A percentile compares a stretch with the other conserved stretches of the same genome.
These are phyloP conservation scores for Drosophila antonietae DNA, from an alignment of 2,888 invertebrate genomes.

Conservation along the genomic window DNA sequence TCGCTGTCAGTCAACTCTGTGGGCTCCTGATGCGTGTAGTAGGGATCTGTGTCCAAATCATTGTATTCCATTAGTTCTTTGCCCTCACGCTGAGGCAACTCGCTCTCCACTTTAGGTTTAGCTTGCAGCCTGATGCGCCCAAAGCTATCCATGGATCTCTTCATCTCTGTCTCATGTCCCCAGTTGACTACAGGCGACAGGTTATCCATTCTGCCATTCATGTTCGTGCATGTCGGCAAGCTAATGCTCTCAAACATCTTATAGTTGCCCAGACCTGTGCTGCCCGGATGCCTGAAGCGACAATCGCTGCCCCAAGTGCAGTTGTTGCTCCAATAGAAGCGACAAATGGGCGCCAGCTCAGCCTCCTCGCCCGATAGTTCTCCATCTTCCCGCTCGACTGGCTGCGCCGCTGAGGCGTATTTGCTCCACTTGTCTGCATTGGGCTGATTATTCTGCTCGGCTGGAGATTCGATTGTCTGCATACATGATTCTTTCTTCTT, in stretches of 20 bases:
- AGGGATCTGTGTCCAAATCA: conserved; percentile 33
- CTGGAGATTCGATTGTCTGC: neutral
- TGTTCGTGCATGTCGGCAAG: conserved; percentile 1
- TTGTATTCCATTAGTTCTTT: neutral
- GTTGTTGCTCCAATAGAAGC: conserved; percentile 20
- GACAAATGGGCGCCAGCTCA: conserved; percentile 31
- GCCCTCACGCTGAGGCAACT: too few species aligned
- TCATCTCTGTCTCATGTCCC: neutral
- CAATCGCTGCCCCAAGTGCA: conserved; percentile 48
- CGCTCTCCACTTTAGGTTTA: neutral
- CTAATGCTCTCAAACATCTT: conserved; percentile 49
- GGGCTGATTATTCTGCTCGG: neutral
- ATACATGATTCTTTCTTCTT: neutral
- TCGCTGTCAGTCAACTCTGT: neutral
- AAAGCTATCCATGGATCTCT: conserved; percentile 6
- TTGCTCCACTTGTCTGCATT: neutral
- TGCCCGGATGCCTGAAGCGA: conserved; percentile 35
- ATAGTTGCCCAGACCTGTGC: conserved; percentile 48
- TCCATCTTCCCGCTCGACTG: conserved; percentile 51
- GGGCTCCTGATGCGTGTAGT: conserved; percentile 25
- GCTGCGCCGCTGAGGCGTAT: too few species aligned
- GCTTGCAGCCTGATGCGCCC: conserved; percentile 17
- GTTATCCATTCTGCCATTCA: neutral
- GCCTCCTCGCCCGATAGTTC: conserved; percentile 32
- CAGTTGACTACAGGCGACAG: neutral